Base-by-base conservation (phyloP, 2,797 vertebrate genomes). In the Chromobotia macracanthus region DNA sequence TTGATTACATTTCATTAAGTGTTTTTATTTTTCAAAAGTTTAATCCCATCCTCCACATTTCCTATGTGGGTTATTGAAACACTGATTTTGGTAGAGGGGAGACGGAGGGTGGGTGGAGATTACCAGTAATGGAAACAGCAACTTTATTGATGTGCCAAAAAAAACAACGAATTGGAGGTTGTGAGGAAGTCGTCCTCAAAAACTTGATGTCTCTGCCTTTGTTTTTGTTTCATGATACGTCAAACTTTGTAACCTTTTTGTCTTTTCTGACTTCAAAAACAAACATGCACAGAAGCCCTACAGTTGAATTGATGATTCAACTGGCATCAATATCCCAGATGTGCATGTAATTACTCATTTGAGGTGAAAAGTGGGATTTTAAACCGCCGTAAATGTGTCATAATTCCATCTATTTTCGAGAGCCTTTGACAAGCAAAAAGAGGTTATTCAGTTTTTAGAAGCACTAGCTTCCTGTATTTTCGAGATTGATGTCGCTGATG, bases 41-140 rank as follows among this genome's bases (percentile, higher is more conserved):
- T 89, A 91, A 92, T 92, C 90, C 83, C 87, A 89, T 94, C 90
- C 87, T 91, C 90, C 91, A 92, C 89, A 89, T 89, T 90, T 85
- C 82, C 81, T 87, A 87, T 88, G 90, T 87, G 86, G 90, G 90
- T 88, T 90, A 90, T 82, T 90, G 88, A 89, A 85, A 86, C 84
- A 78, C 73, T 75, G 87, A 89, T 87, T 84, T 64, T 78, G 72
- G 68, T 84, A 82, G 82, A 83, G 83, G 80, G 84, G 70, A 61
- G 60, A 55, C 73, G 68, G 85, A 77, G 88, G 87, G 90, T 87
- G 84, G 86, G 86, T 82, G 86, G 87, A 87, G 88, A 91, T 89
- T 86, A 87, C 80, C 18, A 81, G 77, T 83, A 89, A 85, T 82
- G 81, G 81, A 87, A 87, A 85, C 84, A 46, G 72, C 85, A 87